phyloP scores from a whole-genome alignment of 2,888 invertebrate species.

The Caprella mutica region DNA sequence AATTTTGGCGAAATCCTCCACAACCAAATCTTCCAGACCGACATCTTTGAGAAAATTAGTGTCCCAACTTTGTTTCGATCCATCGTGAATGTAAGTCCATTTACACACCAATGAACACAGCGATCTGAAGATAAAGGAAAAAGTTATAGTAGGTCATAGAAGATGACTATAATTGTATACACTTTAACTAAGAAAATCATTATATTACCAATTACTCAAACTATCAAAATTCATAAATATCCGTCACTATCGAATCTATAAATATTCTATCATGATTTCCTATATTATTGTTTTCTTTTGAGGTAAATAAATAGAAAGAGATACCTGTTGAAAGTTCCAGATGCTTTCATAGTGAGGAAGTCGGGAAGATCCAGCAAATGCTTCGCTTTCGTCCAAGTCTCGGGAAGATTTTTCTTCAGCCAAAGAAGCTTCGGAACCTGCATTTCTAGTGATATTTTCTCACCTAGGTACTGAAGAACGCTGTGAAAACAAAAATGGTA shows the following conservation, averaged over 20 bases:
- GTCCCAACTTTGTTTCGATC: constrained; percentile 54
- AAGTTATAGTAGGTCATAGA: no score
- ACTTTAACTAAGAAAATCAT: no score
- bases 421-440: constrained; percentile 87
- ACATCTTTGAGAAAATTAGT: constrained; percentile 57
- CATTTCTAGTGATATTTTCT: constrained; percentile 92
- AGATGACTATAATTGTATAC: background rate
- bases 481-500: background rate
- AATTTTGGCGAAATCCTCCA: constrained; percentile 43
- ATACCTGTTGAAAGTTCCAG: constrained; percentile 58
- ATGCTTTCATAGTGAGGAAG: constrained; percentile 84
- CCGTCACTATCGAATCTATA: no score
- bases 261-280: no score
- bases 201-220: no score
- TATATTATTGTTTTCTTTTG: no score
- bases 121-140: constrained; percentile 49
- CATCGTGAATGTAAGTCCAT: constrained; percentile 63
- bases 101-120: constrained; percentile 86
- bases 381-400: constrained; percentile 56
- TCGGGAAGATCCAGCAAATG: constrained; percentile 85
- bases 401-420: constrained; percentile 62
- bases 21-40: constrained; percentile 59
- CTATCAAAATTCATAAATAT: no score
- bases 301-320: no score
- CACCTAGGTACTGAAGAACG: constrained; percentile 74